Evolutionary conservation across 1,140 invertebrate genomes (phyloP), one percentile per base, ranked within the genome.

Genomic region (Bilobella aurantiaca): DNA sequence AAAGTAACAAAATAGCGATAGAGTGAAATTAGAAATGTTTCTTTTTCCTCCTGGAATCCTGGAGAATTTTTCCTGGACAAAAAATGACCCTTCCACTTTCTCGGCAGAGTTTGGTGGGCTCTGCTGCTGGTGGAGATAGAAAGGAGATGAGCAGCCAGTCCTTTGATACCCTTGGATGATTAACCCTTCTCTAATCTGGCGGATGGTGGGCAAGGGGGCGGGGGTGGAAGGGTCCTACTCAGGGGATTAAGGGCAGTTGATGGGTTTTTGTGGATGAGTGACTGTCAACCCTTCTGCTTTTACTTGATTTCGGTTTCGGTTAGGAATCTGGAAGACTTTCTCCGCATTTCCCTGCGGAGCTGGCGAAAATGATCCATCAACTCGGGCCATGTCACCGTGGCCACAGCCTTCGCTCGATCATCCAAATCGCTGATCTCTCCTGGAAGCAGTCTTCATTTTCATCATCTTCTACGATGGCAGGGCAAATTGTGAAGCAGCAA

Each of bases 191-290:
- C 49, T 23, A 53, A 5, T 53, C 49, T 8, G 8, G 8, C 8
- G 18, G 18, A 42, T 42, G 34, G 18, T 42, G 34, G 8, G 8
- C 34, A 42, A n/a, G n/a, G n/a, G n/a, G n/a, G n/a, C n/a, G n/a
- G n/a, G n/a, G n/a, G n/a, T n/a, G n/a, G n/a, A n/a, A n/a, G 34
- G 8, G 8, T 42, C 34, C 34, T 18, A 12, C 34, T 42, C 8
- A 42, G 34, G 34, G 34, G 18, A 42, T 12, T 8, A 42, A 42
- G 34, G 18, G 34, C 14, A 12, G 49, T 18, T 53, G 49, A 53
- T 53, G 49, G 49, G 49, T 53, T 53, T 53, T 53, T 53, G 12
- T 53, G 49, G 49, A 23, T 53, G 49, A 53, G 49, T 53, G 23
- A 23, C 49, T 53, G 49, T 53, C 49, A 53, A 23, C 18, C 49